A percentile compares a stretch with the other conserved stretches of the same genome.
phyloP scores from a whole-genome alignment of 1,140 invertebrate genomes.

The Drosophila athabasca region DNA sequence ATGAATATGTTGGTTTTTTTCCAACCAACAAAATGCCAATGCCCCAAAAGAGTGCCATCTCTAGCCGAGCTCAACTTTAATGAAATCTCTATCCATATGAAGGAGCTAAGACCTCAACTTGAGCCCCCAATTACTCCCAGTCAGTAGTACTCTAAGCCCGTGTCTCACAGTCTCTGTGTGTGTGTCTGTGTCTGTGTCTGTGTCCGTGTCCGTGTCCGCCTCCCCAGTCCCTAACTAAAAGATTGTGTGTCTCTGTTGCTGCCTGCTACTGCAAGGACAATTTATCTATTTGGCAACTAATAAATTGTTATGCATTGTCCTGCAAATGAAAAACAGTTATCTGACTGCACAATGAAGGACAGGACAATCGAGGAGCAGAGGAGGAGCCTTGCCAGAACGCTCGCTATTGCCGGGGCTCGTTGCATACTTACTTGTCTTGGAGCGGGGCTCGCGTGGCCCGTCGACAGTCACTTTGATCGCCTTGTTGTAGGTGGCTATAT shows the following conservation, averaged over 20 bases:
- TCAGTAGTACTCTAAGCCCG: too few relatives aligned
- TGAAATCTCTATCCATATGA: constrained; percentile 7
- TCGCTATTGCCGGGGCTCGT: not conserved
- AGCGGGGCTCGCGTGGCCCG: constrained; percentile 98
- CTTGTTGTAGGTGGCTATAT: constrained; percentile 98
- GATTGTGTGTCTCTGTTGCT: constrained; percentile 2
- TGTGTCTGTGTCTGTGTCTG: constrained; percentile 4
- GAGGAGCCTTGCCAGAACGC: not conserved
- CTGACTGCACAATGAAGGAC: not conserved
- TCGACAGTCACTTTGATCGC: constrained; percentile 99
- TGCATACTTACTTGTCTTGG: constrained; percentile 96
- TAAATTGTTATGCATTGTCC: constrained; percentile 64
- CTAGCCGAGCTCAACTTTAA: not conserved
- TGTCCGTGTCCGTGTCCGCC: not conserved
- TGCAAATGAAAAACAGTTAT: constrained; percentile 44
- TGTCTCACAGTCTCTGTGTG: constrained; percentile 14
- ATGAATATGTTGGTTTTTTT: too few relatives aligned
- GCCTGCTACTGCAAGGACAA: constrained; percentile 34
- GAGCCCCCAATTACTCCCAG: not conserved
- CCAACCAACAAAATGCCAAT: too few relatives aligned
- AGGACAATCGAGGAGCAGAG: not conserved
- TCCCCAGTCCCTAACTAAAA: too few relatives aligned
- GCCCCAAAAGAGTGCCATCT: not conserved
- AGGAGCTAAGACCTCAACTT: not conserved
- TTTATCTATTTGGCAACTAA: constrained; percentile 70